phyloP scores from a whole-genome alignment of 2,797 vertebrate species.

The Toxotes lorentzi region DNA sequence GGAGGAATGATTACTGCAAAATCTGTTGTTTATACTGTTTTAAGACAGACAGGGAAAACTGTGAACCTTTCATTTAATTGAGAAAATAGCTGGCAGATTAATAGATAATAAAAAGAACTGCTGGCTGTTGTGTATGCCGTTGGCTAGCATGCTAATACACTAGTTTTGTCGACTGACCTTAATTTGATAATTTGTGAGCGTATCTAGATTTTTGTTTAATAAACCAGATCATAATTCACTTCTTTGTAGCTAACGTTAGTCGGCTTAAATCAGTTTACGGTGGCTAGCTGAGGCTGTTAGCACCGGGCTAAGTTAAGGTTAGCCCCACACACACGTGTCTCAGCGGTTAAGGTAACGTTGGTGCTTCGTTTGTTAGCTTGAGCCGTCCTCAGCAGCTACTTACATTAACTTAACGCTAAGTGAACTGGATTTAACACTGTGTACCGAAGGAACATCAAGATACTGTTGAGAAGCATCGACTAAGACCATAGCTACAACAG shows the following conservation, averaged over 20 bases:
- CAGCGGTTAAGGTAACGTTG: constrained; percentile 7
- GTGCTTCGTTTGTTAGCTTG: constrained; percentile 35
- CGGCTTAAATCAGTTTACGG: neutral
- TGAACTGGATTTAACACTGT: accelerated
- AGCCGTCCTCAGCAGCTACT: neutral
- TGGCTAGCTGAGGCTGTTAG: constrained; percentile 24
- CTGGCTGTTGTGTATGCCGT: neutral
- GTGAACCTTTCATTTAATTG: neutral
- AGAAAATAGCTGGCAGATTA: too few species aligned
- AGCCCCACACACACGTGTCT: constrained; percentile 68
- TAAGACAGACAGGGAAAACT: neutral
- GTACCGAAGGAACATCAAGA: accelerated
- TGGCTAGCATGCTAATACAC: neutral
- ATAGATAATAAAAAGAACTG: neutral
- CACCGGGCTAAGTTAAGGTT: constrained; percentile 35
- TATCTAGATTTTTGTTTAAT: too few species aligned
- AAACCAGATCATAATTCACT: neutral
- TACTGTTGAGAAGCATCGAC: accelerated
- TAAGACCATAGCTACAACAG: neutral
- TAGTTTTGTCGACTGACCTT: neutral
- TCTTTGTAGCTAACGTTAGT: neutral
- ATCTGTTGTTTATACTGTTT: neutral
- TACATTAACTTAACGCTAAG: neutral
- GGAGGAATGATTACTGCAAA: neutral
- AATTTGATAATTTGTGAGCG: neutral